Evolutionary conservation across 2,113 vertebrate species (phyloP), one percentile per base, ranked within the genome.

Genomic region (Indicator indicator): DNA sequence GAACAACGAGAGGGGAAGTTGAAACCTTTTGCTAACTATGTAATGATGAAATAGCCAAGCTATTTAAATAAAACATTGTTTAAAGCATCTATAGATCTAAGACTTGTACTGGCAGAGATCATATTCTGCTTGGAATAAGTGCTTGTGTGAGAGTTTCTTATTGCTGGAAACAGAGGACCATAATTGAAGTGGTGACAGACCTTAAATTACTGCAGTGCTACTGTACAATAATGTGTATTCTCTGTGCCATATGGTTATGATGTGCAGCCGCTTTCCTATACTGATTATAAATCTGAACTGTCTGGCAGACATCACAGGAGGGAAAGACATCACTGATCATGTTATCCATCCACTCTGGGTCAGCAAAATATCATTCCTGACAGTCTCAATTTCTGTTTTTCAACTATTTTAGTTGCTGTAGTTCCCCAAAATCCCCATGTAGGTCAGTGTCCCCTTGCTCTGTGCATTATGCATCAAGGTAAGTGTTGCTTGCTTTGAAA

Each of bases 161-260:
- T 46, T 95, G 74, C 52, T 92, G 81, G 56, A 95, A 94, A 80
- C 56, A 77, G 59, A 87, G 79, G 36, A 76, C 78, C 69, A 50
- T 91, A 94, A 94, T 88, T 64, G 84, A 95, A 86, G 94, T 94
- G 95, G 75, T 95, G 94, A 96, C 89, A 95, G 95, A 95, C 75
- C 85, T 96, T 96, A 94, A 95, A 95, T 97, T 93, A 93, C 76
- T 50, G 76, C 55, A 73, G 59, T 90, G 95, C 88, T 95, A 94
- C 95, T 95, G 95, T 92, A 92, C 78, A 93, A 95, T 95, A 94
- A 95, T 74, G 68, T 85, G 78, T 64, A 85, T 87, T 93, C 85
- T 89, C 85, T 84, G 70, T 83, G 59, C 95, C 95, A 95, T 97
- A 93, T 95, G 95, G 88, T 93, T 96, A 85, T 91, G 85, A 96